Base-by-base conservation (phyloP, 2,797 vertebrate genomes). In the Phrynocephalus vlangalii region DNA sequence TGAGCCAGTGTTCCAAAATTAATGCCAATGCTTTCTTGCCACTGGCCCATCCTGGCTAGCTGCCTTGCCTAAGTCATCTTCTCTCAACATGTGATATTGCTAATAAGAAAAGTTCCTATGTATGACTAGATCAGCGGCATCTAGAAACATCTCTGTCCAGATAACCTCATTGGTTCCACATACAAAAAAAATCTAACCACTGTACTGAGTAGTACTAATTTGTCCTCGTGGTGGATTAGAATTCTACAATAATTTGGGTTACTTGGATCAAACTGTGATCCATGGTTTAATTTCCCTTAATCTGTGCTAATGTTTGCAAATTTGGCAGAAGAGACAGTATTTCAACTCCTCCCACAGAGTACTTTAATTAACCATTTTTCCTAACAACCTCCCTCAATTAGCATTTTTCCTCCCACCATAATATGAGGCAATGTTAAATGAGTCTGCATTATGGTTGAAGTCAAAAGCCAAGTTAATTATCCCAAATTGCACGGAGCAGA, bases 381-480 rank as follows among this genome's bases (percentile, higher is more conserved):
- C 22, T 82, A 90, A 88, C 0, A 0, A 90, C 79, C 20, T 83
- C 18, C 26, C 3, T 30, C 68, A 83, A 72, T 87, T 70, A 68
- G 22, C 50, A 52, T 85, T 90, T 16, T n/a, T 26, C 5, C n/a
- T 24, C 3, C 1, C 2, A 71, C 2, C 0, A 50, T 24, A 89
- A 30, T 50, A 81, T 48, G 87, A 91, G 83, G 71, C 10, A 87
- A 90, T 38, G 56, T 0, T 93, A 63, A n/a, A n/a, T 82, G 75
- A 89, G 90, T 91, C 16, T 86, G 26, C 81, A 84, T 52, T 91
- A 83, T 89, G 72, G 77, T 73, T 60, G 68, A 88, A 89, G 30
- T 90, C 87, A 90, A 92, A 94, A 82, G 78, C 79, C 60, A 89
- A 92, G 85, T 92, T 67, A 95, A 89, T 90, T 94, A 90, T 86